A percentile compares a stretch with the other conserved stretches of the same genome.
Conservation (phyloP, 2,888 invertebrate genomes). For the Sylvicola cinctus region DNA sequence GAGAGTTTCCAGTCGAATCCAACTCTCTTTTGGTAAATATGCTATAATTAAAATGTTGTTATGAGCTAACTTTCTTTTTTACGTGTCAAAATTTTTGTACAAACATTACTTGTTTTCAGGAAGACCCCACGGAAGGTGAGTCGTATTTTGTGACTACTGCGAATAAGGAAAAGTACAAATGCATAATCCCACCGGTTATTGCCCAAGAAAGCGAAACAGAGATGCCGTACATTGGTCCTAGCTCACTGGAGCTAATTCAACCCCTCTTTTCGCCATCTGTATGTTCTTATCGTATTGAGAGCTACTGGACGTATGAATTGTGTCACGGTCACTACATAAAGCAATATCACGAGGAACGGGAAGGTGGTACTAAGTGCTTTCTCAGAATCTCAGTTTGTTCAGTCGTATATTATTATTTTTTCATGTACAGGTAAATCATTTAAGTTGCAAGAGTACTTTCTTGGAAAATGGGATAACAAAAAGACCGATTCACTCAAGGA, state of each 20-base stretch:
- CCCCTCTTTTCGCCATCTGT: conserved; percentile 56
- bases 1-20: conserved; percentile 26
- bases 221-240: conserved; percentile 48
- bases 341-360: conserved; percentile 91
- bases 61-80: no score
- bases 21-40: conserved; percentile 23
- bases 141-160: conserved; percentile 47
- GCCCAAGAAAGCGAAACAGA: conserved; percentile 29
- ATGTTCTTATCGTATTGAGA: conserved; percentile 71
- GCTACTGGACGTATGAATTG: conserved; percentile 92
- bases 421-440: conserved; percentile 40
- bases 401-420: not conserved
- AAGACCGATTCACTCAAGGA: conserved; percentile 36
- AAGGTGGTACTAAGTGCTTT: conserved; percentile 27
- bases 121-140: conserved; percentile 27
- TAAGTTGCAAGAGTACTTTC: conserved; percentile 63
- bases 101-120: conserved; percentile 15
- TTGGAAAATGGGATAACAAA: conserved; percentile 56
- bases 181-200: conserved; percentile 49
- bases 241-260: conserved; percentile 54
- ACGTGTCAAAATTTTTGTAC: conserved; percentile 6
- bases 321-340: conserved; percentile 81
- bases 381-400: not conserved
- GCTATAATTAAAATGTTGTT: conserved; percentile 5
- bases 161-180: conserved; percentile 66